Evolutionary conservation across 2,113 vertebrate genomes (phyloP).

Genomic region (Dicentrarchus labrax): DNA sequence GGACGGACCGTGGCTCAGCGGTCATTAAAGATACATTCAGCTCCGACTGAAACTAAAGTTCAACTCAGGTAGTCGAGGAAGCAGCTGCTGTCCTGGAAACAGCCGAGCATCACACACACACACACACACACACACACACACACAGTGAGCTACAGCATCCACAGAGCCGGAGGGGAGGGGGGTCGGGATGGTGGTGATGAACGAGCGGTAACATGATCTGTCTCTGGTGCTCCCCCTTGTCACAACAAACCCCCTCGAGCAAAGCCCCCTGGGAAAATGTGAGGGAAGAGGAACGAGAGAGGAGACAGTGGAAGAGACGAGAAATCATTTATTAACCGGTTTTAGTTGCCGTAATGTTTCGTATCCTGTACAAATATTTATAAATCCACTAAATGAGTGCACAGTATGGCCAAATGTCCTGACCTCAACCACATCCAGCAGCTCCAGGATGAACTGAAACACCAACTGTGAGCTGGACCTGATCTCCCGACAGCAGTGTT

Average conservation of each 20-base stretch:
- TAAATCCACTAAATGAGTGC: too few relatives aligned
- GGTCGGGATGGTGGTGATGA: conserved; percentile 38
- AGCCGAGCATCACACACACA: conserved; percentile 14
- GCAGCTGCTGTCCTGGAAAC: conserved; percentile 52
- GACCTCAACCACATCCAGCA: too few relatives aligned
- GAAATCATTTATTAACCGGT: too few relatives aligned
- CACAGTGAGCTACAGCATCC: background rate
- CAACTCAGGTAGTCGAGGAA: conserved; percentile 37
- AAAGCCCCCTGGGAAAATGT: conserved; percentile 42
- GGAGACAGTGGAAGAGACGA: background rate
- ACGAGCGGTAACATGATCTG: conserved; percentile 50
- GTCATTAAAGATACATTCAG: background rate
- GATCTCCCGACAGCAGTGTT: too few relatives aligned
- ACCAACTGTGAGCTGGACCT: too few relatives aligned
- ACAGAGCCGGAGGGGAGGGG: background rate
- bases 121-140: conserved; percentile 22
- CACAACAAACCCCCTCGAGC: conserved; percentile 54
- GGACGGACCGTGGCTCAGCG: too few relatives aligned
- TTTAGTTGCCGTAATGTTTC: too few relatives aligned
- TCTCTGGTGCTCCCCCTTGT: conserved; percentile 31
- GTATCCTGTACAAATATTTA: too few relatives aligned
- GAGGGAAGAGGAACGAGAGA: conserved; percentile 16
- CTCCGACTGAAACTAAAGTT: conserved; percentile 2
- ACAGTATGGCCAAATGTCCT: too few relatives aligned
- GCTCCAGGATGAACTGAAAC: too few relatives aligned